phyloP scores from a whole-genome alignment of 2,797 vertebrate genomes.

The Anableps anableps region DNA sequence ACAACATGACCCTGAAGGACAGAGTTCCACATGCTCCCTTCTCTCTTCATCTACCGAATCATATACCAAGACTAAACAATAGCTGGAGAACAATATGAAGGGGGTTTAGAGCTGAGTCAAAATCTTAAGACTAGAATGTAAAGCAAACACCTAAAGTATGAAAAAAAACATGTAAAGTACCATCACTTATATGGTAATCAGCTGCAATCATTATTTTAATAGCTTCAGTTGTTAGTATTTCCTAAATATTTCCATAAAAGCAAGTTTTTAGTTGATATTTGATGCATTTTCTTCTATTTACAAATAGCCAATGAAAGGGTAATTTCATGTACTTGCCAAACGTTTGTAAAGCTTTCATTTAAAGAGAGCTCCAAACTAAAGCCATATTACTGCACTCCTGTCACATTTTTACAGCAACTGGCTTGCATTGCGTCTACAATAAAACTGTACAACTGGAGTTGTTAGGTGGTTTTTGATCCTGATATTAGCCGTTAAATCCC shows the following conservation, averaged over 20 bases:
- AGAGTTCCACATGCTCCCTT: background rate
- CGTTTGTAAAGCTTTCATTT: conserved; percentile 12
- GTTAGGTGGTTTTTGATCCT: background rate
- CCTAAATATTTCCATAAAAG: conserved; percentile 65
- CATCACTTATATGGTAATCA: conserved; percentile 45
- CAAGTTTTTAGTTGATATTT: conserved; percentile 46
- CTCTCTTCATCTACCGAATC: conserved; percentile 7
- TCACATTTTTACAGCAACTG: background rate
- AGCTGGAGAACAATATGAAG: conserved; percentile 23
- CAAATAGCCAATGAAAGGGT: conserved; percentile 44
- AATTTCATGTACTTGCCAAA: conserved; percentile 11
- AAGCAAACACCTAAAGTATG: conserved; percentile 14
- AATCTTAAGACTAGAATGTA: conserved; percentile 19
- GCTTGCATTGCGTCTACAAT: too few relatives aligned
- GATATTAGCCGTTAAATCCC: background rate
- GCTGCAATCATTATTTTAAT: conserved; percentile 67
- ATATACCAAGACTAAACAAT: conserved; percentile 11
- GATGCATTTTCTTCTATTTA: conserved; percentile 51
- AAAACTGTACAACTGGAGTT: too few relatives aligned
- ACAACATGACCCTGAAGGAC: conserved; percentile 10
- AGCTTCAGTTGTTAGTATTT: conserved; percentile 44
- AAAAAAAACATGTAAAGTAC: conserved; percentile 38
- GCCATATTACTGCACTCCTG: background rate
- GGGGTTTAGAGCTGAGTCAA: conserved; percentile 1
- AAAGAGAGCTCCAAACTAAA: background rate